Base-by-base conservation (phyloP, 2,797 vertebrate species). In the Carcharodon carcharias region DNA sequence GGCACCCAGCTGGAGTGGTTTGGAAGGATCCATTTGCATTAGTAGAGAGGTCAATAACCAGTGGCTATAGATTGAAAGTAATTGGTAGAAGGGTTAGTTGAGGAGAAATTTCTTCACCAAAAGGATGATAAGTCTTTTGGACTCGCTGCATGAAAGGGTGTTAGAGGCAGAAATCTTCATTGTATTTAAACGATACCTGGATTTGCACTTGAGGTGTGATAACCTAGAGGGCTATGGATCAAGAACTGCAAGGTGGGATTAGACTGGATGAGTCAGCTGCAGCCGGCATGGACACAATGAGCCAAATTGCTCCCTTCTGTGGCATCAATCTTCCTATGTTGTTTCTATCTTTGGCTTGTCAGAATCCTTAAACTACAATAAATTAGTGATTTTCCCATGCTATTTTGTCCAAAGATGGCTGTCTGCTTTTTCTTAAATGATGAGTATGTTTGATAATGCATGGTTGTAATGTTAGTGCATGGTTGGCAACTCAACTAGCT, bases 361-460 rank as follows among this genome's bases (percentile, higher is more conserved):
- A 93, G 91, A 93, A 67, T 67, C n/a, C 63, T 45, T 65, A 93
- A 93, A 45, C 91, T 14, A 93, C 63, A 45, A 45, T 67, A n/a
- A 93, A 93, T 26, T 45, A 67, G 67, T 45, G 91, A 45, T 67
- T 93, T 67, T 67, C 61, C 91, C n/a, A 11, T 93, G 91, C 61
- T 67, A 11, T 93, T 93, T 40, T 40, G n/a, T 67, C n/a, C 61
- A 93, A 67, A 23, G n/a, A 45, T 23, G 21, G 91, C 91, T 45
- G n/a, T 18, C 23, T 11, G 63, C 1, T 61, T 67, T 61, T 93
- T 12, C 63, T 93, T n/a, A 40, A 93, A 93, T 67, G 63, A 23
- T 93, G n/a, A 58, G 61, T 35, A 61, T 18, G 28, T 56, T 89
- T 91, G 31, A 31, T 58, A 63, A 58, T 61, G 88, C 61, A 67